phyloP scores from a whole-genome alignment of 2,888 invertebrate species.

The Synergus gifuensis region DNA sequence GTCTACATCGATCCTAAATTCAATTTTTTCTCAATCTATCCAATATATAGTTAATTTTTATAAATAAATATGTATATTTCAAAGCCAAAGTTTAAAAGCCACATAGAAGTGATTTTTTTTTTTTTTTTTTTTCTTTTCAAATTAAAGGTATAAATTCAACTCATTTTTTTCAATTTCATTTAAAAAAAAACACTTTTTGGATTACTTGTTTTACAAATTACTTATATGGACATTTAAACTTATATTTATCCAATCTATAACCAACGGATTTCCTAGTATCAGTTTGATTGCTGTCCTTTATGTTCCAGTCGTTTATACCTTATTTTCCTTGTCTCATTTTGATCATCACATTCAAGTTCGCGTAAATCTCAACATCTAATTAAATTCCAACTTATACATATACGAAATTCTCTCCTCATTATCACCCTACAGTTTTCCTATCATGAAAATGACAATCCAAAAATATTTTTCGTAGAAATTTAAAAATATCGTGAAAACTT shows the following conservation, averaged over 20 bases:
- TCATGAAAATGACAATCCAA: neutral
- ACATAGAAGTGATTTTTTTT: no score
- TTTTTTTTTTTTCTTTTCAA: no score
- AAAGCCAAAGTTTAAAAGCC: no score
- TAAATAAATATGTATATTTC: no score
- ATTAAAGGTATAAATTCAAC: no score
- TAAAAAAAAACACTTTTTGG: neutral
- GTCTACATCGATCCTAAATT: neutral
- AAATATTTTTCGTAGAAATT: neutral
- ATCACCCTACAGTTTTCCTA: neutral
- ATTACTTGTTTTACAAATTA: neutral
- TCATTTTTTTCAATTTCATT: no score
- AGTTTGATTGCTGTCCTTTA: constrained; percentile 25
- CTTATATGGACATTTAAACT: neutral
- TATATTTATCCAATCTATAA: neutral
- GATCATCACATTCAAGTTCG: neutral
- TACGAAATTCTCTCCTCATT: neutral
- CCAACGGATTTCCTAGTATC: constrained; percentile 11
- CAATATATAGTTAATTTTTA: no score
- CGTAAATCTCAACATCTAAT: constrained; percentile 16
- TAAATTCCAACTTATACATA: neutral
- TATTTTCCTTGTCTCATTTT: constrained; percentile 3
- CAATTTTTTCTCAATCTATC: no score
- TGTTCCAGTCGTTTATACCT: constrained; percentile 25
- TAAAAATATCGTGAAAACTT: no score